phyloP scores from a whole-genome alignment of 2,888 invertebrate species.

The Pelosia muscerda region DNA sequence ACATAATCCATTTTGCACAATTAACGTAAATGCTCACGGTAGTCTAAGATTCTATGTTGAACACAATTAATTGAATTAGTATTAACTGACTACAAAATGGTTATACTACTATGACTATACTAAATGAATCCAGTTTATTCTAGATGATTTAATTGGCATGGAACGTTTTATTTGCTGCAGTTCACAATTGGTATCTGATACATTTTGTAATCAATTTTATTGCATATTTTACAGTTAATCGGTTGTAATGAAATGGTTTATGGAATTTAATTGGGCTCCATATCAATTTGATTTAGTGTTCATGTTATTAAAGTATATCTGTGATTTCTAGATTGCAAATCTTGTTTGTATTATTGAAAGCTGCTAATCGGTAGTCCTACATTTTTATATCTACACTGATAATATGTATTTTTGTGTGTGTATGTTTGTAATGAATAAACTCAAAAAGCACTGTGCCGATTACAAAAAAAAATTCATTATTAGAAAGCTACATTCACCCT shows the following conservation, averaged over 20 bases:
- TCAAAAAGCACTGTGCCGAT: too few relatives aligned
- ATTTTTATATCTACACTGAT: too few relatives aligned
- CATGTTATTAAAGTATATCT: not conserved
- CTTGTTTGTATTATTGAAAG: not conserved
- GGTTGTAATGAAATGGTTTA: slow-evolving; percentile 17
- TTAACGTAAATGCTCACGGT: slow-evolving; percentile 16
- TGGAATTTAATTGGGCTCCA: slow-evolving; percentile 9
- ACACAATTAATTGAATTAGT: slow-evolving; percentile 53
- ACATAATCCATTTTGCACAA: slow-evolving; percentile 23
- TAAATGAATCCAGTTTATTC: slow-evolving; percentile 40
- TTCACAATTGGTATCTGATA: slow-evolving; percentile 29
- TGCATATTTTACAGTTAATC: slow-evolving; percentile 10
- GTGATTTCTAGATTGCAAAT: not conserved
- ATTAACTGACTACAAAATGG: slow-evolving; percentile 45
- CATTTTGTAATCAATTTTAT: slow-evolving; percentile 18
- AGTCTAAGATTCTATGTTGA: slow-evolving; percentile 37
- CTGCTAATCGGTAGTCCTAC: not conserved
- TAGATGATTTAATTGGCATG: slow-evolving; percentile 38
- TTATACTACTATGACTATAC: too few relatives aligned
- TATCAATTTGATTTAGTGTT: not conserved
- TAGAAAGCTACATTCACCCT: too few relatives aligned
- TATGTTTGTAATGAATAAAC: too few relatives aligned
- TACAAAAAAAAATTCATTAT: too few relatives aligned
- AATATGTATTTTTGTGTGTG: too few relatives aligned
- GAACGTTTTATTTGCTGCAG: slow-evolving; percentile 26